Base-by-base conservation (phyloP, 2,113 vertebrate genomes). In the Meles meles region DNA sequence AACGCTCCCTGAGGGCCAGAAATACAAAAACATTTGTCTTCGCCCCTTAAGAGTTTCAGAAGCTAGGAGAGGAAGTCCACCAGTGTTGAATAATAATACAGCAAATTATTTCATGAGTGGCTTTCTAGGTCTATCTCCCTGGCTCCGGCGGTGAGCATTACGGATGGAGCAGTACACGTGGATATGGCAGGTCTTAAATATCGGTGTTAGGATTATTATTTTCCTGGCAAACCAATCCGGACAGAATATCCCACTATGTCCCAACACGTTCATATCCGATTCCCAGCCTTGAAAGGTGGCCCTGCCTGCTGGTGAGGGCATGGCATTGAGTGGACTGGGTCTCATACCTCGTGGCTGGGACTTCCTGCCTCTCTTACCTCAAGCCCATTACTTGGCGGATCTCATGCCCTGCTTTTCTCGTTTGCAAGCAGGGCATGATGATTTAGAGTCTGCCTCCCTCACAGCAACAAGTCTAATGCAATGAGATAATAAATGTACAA, bases 161-260 rank as follows among this genome's bases (percentile, higher is more conserved):
- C 44, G 14, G 44, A 91, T 39, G 71, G 57, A 96, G 34, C 6
- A 61, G 25, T 67, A 25, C 29, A 44, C 29, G n/a, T 6, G 34
- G 88, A 37, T 59, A 67, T 0, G 77, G 44, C 25, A 79, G 29
- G 27, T 85, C 95, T 86, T 76, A 96, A 83, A 94, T 84, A 95
- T 37, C 39, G 52, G 10, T 27, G n/a, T 59, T 71, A 34, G 21
- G 42, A 80, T 81, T 69, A 86, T 93, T 47, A 86, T 95, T 80
- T 80, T 95, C 76, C n/a, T 96, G 80, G 34, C 61, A 93, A 79
- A 80, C n/a, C 31, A 42, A 3, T 79, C 20, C 65, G 84, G 65
- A 79, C 21, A 81, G 77, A 84, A 65, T 92, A 89, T n/a, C 61
- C 59, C 42, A 21, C 31, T 20, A 49, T 77, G 88, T 79, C 47